phyloP scores from a whole-genome alignment of 1,140 invertebrate species.

The Diplogasteroides magnus region DNA sequence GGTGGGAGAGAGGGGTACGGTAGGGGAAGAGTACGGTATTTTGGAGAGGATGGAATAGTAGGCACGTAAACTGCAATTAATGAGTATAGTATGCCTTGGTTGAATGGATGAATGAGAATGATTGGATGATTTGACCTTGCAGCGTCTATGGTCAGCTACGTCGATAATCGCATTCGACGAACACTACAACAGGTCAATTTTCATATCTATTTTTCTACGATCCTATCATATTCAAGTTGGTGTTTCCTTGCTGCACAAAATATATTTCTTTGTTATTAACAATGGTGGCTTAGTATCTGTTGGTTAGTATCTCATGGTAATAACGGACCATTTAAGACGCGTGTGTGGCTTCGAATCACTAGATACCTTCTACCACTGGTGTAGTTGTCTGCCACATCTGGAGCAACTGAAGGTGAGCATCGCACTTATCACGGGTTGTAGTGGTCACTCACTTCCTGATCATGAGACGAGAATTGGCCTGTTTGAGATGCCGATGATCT shows the following conservation, averaged over 20 bases:
- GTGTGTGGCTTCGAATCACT: slow-evolving; percentile 69
- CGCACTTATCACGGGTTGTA: neutral
- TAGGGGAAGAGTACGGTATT: slow-evolving; percentile 56
- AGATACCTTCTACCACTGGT: slow-evolving; percentile 74
- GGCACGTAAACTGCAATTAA: too few species aligned
- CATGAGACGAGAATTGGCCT: neutral
- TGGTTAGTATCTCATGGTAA: too few species aligned
- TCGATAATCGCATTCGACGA: slow-evolving; percentile 80
- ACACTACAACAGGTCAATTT: slow-evolving; percentile 67
- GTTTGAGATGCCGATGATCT: slow-evolving; percentile 65
- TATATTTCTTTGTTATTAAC: too few species aligned
- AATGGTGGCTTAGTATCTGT: too few species aligned
- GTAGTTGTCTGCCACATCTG: slow-evolving; percentile 60
- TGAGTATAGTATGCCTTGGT: too few species aligned
- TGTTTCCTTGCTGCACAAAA: too few species aligned
- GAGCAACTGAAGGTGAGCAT: slow-evolving; percentile 61
- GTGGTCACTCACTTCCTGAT: too few species aligned
- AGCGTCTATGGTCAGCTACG: slow-evolving; percentile 74
- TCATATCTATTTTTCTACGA: neutral
- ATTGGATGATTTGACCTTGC: slow-evolving; percentile 46
- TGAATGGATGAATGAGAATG: too few species aligned
- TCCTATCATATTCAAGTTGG: neutral
- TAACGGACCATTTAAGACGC: slow-evolving; percentile 52
- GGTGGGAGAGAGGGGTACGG: slow-evolving; percentile 61
- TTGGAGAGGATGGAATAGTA: too few species aligned